Percentiles rank a stretch among this genome's conserved stretches.
phyloP scores from a whole-genome alignment of 2,888 invertebrate genomes.

The Hylaea fasciaria region DNA sequence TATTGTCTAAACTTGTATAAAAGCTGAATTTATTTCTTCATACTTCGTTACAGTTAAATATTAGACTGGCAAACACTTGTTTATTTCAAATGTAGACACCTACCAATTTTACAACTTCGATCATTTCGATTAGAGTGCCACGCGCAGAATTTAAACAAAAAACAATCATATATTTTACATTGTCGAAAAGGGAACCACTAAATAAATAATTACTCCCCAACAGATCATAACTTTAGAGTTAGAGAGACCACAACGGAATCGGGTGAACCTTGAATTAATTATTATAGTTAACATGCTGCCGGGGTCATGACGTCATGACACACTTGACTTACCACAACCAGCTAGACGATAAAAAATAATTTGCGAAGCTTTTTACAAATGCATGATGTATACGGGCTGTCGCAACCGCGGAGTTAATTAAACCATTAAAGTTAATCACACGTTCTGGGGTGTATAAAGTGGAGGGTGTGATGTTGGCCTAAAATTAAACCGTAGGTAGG shows the following conservation, averaged over 20 bases:
- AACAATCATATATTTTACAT: no score
- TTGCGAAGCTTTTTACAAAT: not conserved
- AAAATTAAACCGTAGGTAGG: not conserved
- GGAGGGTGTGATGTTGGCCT: not conserved
- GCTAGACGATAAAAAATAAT: slow-evolving; percentile 3
- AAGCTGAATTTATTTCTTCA: not conserved
- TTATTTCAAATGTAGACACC: no score
- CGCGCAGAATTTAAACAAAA: no score
- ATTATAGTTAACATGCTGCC: slow-evolving; percentile 2
- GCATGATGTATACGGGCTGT: slow-evolving; percentile 9
- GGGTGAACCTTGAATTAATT: slow-evolving; percentile 21
- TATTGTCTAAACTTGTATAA: not conserved
- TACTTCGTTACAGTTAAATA: not conserved
- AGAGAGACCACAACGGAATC: no score
- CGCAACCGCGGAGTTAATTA: slow-evolving; percentile 12
- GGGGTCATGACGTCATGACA: slow-evolving; percentile 12
- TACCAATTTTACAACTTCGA: no score
- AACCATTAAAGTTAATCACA: slow-evolving; percentile 16
- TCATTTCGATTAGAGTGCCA: no score
- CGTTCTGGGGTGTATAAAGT: not conserved
- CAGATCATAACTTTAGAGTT: no score
- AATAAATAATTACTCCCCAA: no score
- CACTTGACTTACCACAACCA: not conserved
- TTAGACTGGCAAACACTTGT: no score
- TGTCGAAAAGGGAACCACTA: no score